Conservation (phyloP, 2,888 invertebrate genomes). For the Pyrochroa serraticornis region DNA sequence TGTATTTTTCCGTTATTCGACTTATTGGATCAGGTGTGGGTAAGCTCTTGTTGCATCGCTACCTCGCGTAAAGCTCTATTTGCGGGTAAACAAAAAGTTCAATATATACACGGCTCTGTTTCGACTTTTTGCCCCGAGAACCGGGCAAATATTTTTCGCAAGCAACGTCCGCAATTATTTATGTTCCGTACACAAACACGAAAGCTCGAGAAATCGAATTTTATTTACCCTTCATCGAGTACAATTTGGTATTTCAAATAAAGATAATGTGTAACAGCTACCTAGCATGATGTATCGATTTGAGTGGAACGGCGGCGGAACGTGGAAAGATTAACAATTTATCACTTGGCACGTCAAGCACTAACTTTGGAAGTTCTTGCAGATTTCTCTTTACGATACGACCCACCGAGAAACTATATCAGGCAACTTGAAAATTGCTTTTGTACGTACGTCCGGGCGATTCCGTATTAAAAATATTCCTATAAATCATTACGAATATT, state of each 20-base stretch:
- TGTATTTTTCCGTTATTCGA: no score
- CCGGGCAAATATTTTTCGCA: no score
- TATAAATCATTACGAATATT: constrained; percentile 2
- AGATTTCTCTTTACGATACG: constrained; percentile 32
- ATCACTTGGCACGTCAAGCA: constrained; percentile 35
- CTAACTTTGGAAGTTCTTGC: constrained; percentile 32
- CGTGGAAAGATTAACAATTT: constrained; percentile 36
- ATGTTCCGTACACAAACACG: no score
- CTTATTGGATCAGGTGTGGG: no score
- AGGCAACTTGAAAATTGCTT: constrained; percentile 14
- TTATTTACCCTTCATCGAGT: constrained; percentile 20
- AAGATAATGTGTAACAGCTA: constrained; percentile 7
- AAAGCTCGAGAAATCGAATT: constrained; percentile 3
- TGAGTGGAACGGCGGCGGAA: constrained; percentile 23
- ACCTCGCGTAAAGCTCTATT: no score
- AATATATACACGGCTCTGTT: no score
- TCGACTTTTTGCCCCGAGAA: no score
- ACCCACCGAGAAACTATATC: constrained; percentile 14
- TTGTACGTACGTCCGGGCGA: constrained; percentile 9
- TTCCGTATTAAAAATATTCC: constrained; percentile 12
- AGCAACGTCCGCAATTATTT: no score
- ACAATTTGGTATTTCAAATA: constrained; percentile 24
- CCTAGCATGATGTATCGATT: constrained; percentile 33
- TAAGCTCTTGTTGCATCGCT: no score
- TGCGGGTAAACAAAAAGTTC: no score